A percentile compares a stretch with the other conserved stretches of the same genome.
These are phyloP conservation scores for Coelinius sp. DNA, from an alignment of 2,888 invertebrate genomes.

Conservation along the genomic window DNA sequence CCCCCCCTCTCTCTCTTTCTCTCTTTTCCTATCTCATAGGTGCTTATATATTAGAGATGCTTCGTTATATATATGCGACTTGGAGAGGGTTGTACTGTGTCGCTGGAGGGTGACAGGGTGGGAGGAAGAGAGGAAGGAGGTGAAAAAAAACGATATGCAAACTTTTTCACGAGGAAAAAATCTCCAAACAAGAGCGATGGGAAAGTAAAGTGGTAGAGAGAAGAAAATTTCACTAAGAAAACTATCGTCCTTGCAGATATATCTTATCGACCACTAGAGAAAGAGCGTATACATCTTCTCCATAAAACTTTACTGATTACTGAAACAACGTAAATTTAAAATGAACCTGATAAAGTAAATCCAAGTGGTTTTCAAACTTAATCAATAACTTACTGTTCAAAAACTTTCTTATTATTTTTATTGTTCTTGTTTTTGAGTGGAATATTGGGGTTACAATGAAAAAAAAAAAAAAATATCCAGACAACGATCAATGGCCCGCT, in stretches of 20 bases:
- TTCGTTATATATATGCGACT: slow-evolving; percentile 44
- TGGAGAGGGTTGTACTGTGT: slow-evolving; percentile 37
- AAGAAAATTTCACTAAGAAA: slow-evolving; percentile 47
- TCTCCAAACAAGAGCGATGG: slow-evolving; percentile 39
- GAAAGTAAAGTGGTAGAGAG: slow-evolving; percentile 39
- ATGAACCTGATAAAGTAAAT: slow-evolving; percentile 10
- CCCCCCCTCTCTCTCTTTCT: slow-evolving; percentile 7
- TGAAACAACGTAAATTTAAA: slow-evolving; percentile 47
- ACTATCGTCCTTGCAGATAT: slow-evolving; percentile 46
- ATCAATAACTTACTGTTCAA: slow-evolving; percentile 7
- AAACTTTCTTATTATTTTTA: not conserved
- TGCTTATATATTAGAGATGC: slow-evolving; percentile 62
- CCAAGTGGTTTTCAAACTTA: slow-evolving; percentile 6
- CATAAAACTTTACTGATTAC: slow-evolving; percentile 48
- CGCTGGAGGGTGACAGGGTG: slow-evolving; percentile 24
- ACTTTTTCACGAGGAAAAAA: slow-evolving; percentile 57
- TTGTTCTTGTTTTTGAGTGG: not conserved
- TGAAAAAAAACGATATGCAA: slow-evolving; percentile 45
- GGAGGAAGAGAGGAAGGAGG: too few species aligned
- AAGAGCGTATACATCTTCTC: slow-evolving; percentile 36
- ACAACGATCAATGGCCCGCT: slow-evolving; percentile 14
- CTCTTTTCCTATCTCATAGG: slow-evolving; percentile 61
- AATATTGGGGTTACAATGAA: not conserved
- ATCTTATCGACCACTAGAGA: slow-evolving; percentile 46
- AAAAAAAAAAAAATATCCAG: slow-evolving; percentile 9